Evolutionary conservation across 2,888 invertebrate genomes (phyloP), one percentile per base, ranked within the genome.

Genomic region (Noctua fimbriata): DNA sequence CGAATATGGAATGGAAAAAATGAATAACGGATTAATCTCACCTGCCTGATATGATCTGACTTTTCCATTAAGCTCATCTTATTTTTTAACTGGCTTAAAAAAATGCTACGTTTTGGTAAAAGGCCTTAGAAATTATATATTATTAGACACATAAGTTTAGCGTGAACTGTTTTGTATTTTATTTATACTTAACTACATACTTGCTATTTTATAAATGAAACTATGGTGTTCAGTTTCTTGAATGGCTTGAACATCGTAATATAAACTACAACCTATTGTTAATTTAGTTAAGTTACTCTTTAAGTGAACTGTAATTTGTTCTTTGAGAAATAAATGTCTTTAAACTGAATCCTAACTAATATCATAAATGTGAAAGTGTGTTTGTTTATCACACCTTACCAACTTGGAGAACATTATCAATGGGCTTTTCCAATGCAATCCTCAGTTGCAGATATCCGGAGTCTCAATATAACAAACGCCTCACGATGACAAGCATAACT

Each of bases 11-110:
- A 85, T 81, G 44, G 44, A 67, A 71, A 70, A 83, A 60, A 67
- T 32, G 24, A 81, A 47, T 63, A 67, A 67, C n/a, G 81, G 60
- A 81, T 85, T 81, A 85, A 85, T 85, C 44, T 85, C 72, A 85
- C 85, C 66, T 63, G 72, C 67, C 52, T 79, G 84, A 55, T 71
- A 85, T 81, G 67, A 84, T 69, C 60, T 67, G 72, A 67, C 28
- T 81, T 85, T 71, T 81, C 67, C 85, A 82, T 82, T 82, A 60
- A 21, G 81, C 60, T 85, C 36, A 71, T 71, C 70, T 52, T 69
- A 44, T 79, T 63, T 65, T 78, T 70, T 84, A 58, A 58, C 12
- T 32, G 55, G n/a, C 12, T 67, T 32, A 32, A 58, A 58, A 44
- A 14, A 58, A 67, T 1, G 44, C 32, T 5, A 49, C 12, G 9